A percentile compares a stretch with the other conserved stretches of the same genome.
Evolutionary conservation across 2,113 vertebrate species (phyloP).

Genomic region (Hyperopisus bebe): DNA sequence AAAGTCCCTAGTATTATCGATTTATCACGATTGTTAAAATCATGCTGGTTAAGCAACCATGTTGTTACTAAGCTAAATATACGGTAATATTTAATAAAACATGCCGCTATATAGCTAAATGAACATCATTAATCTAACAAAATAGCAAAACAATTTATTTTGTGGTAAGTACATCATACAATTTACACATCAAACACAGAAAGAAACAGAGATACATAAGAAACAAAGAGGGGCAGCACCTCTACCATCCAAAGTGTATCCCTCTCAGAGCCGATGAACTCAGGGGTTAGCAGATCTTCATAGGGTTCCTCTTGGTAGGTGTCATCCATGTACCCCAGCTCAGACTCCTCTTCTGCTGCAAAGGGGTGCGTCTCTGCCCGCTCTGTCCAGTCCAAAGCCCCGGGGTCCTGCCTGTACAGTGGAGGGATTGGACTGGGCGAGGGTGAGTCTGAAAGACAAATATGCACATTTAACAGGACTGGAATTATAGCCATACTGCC

Average conservation of each 20-base stretch:
- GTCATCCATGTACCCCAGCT: constrained; percentile 70
- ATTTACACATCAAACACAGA: not conserved
- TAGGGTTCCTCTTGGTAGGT: constrained; percentile 65
- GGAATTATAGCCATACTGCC: not conserved
- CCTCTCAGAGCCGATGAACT: constrained; percentile 63
- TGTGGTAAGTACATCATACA: not conserved
- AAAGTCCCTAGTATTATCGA: no score
- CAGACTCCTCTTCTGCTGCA: constrained; percentile 62
- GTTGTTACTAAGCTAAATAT: not conserved
- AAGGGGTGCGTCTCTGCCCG: constrained; percentile 62
- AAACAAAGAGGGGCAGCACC: constrained; percentile 40
- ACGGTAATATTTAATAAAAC: no score
- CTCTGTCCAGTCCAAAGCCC: constrained; percentile 60
- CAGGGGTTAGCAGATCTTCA: constrained; percentile 66
- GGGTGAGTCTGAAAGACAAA: constrained; percentile 49
- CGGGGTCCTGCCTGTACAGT: constrained; percentile 54
- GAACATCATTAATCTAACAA: not conserved
- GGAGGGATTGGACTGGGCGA: constrained; percentile 56
- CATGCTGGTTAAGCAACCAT: not conserved
- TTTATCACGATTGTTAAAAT: not conserved
- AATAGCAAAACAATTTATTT: not conserved
- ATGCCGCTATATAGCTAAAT: not conserved
- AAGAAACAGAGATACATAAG: not conserved
- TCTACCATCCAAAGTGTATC: constrained; percentile 66
- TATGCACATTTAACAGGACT: not conserved